Conservation (phyloP, 2,888 invertebrate genomes). For the Heliconius ethilla region DNA sequence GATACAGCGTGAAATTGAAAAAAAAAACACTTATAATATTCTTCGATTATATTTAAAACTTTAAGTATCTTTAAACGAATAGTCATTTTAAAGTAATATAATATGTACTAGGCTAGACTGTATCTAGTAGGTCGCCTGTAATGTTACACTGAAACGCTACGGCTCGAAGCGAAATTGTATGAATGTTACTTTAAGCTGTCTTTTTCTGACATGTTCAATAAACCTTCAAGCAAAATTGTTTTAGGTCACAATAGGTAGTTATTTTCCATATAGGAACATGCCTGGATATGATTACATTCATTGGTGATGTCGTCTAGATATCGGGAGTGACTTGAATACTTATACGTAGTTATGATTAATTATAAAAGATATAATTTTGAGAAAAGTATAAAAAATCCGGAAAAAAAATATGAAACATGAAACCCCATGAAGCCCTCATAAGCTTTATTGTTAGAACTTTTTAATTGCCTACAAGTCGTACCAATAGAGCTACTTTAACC, state of each 20-base stretch:
- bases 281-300: constrained; percentile 28
- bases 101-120: neutral
- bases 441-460: neutral
- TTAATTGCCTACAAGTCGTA: constrained; percentile 30
- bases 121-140: neutral
- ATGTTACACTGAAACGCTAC: constrained; percentile 1
- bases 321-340: neutral
- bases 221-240: neutral
- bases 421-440: neutral
- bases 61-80: neutral
- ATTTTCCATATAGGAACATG: constrained; percentile 7
- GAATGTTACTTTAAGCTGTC: neutral
- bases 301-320: constrained; percentile 5
- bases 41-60: too few species aligned
- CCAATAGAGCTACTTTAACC: constrained; percentile 34
- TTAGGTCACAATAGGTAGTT: constrained; percentile 2
- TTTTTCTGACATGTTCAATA: constrained; percentile 9
- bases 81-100: neutral
- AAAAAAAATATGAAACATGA: neutral
- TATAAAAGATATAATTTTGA: neutral
- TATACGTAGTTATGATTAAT: neutral
- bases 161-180: neutral
- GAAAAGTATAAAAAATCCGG: neutral
- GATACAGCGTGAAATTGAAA: too few species aligned
- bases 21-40: too few species aligned